Base-by-base conservation (phyloP, 92 coral and sea anemone genomes). In the Paramuricea clavata region DNA sequence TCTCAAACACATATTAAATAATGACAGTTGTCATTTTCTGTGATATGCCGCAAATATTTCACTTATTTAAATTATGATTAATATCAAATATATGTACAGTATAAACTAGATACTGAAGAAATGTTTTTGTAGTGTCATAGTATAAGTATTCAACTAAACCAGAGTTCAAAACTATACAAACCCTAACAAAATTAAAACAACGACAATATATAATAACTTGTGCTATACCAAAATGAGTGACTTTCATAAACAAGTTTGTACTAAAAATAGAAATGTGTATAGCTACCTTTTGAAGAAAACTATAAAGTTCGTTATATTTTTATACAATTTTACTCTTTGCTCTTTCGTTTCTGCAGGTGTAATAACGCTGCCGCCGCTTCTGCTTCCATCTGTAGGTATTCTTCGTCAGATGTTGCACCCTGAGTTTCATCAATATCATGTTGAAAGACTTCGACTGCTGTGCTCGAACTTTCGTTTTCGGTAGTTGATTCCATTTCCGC, bases 361-460 rank as follows among this genome's bases (percentile, higher is more conserved):
- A 82, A 68, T 72, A 82, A 68, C n/a, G 79, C 86, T 11, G 86
- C 86, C 60, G 86, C 86, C 8, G 86, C 86, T 47, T 83, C 76
- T 83, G 80, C 87, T 83, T 83, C 67, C 27, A 83, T 27, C 27
- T 83, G 67, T 15, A 69, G 61, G 6, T 31, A 49, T 23, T 12
- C 60, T 17, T 21, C 54, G 16, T 81, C 86, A 36, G 76, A 4
- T 17, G 26, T 33, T 17, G 21, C 32, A 28, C 12, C 75, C 10
- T 31, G 8, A 33, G 49, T 33, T 33, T 39, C 49, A 39, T 47
- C 52, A 47, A 47, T 15, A 10, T 47, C 52, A 15, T 47, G 15
- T 47, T 47, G 52, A n/a, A n/a, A n/a, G n/a, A n/a, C n/a, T n/a
- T 47, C 17, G 52, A 10, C 25, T 17, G 75, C 75, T 69, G n/a